Base-by-base conservation (phyloP, 2,797 vertebrate species). In the Sciurus carolinensis region DNA sequence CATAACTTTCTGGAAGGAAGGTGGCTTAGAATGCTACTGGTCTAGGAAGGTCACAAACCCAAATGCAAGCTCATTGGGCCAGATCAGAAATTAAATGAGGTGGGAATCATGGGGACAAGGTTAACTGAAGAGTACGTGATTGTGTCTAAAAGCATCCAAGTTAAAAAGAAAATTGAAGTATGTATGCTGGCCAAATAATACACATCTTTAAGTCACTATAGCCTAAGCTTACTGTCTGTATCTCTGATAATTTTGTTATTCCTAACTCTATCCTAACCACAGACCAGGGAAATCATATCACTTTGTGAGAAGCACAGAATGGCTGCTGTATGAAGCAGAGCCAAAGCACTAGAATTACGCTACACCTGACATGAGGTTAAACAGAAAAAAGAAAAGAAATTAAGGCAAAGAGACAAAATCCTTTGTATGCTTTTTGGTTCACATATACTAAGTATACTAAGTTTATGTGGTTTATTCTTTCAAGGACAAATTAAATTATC, bases 401-500 rank as follows among this genome's bases (percentile, higher is more conserved):
- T 69, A 69, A 95, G 42, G 66, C 28, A 57, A 92, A 47, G 44
- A 47, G 44, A 9, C 9, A 47, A 95, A 84, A 30, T 94, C 75
- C 9, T 84, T 76, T 75, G 5, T 13, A 22, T 11, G 14, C 22
- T 90, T 76, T 94, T 82, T 69, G 71, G 89, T 42, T 80, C 24
- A 44, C 44, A 71, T 90, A 20, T 36, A 59, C 57, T 54, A 81
- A 54, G 0, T 90, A 20, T 36, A 59, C 57, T 54, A 81, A 54
- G 0, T 72, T 69, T 54, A 90, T 33, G 7, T 14, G 75, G 54
- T 44, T 90, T 64, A 72, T 47, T 94, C 44, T 90, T 95, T 96
- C 76, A 88, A 95, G 79, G 85, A 93, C 47, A 94, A 94, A 95
- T 73, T 90, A 79, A 94, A 89, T 76, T 57, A 82, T 50, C 26